These are phyloP conservation scores for Drosophila parvula DNA, from an alignment of 1,140 invertebrate species.

Conservation along the genomic window DNA sequence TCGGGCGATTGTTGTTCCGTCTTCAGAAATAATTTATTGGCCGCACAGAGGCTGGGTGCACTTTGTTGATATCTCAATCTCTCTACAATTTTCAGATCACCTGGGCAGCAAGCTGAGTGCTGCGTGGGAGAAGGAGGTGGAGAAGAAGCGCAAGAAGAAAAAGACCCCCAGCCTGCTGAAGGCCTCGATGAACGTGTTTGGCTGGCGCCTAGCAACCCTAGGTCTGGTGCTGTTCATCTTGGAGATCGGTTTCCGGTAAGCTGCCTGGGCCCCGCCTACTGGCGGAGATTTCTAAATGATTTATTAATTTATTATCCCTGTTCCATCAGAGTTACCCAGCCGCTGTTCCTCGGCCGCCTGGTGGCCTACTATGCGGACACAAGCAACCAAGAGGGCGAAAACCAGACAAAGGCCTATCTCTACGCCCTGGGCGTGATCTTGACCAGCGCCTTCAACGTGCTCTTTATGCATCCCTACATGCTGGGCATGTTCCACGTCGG, in stretches of 20 bases:
- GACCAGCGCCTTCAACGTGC: conserved; percentile 88
- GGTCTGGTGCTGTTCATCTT: conserved; percentile 71
- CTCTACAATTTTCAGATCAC: conserved; percentile 44
- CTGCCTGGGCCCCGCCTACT: conserved; percentile 18
- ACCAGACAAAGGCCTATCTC: conserved; percentile 87
- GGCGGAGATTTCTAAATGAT: conserved; percentile 22
- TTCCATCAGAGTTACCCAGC: conserved; percentile 88
- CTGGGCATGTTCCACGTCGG: conserved; percentile 90
- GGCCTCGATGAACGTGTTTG: conserved; percentile 73
- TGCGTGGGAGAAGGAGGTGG: conserved; percentile 78
- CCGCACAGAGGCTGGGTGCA: conserved; percentile 2
- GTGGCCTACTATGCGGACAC: conserved; percentile 88
- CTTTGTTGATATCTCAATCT: conserved; percentile 44
- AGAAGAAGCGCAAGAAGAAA: conserved; percentile 71
- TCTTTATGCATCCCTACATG: conserved; percentile 92
- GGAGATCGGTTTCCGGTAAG: conserved; percentile 82
- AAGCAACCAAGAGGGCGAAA: conserved; percentile 81
- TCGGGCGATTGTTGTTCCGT: conserved; percentile 12
- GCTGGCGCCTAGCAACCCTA: conserved; percentile 69
- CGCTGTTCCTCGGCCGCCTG: conserved; percentile 89
- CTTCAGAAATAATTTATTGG: conserved; percentile 20
- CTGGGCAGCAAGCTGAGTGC: conserved; percentile 69
- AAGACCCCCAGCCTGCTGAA: conserved; percentile 73
- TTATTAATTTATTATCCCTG: conserved; percentile 46
- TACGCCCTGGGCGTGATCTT: conserved; percentile 89